Evolutionary conservation across 2,888 invertebrate genomes (phyloP), one percentile per base, ranked within the genome.

Genomic region (Stegophylla sp.): DNA sequence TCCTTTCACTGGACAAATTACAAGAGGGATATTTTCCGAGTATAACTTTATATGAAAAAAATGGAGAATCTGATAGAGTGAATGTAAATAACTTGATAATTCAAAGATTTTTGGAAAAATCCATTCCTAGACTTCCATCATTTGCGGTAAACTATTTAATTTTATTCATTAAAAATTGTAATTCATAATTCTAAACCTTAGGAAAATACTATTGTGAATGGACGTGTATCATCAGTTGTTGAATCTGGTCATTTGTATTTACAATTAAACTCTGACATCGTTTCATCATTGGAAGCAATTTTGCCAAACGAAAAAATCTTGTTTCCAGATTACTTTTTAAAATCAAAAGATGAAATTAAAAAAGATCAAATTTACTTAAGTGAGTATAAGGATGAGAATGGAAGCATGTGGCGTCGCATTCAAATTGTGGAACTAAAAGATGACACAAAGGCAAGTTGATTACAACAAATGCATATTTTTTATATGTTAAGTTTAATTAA

Each of bases 11-110:
- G 12, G 79, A 79, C 51, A 48, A 20, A 23, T 17, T 79, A 13
- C 61, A 61, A 48, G 28, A 69, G n/a, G 59, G 56, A 23, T 28
- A n/a, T 41, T 3, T 34, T 5, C 34, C 59, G 17, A 79, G 48
- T 13, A 15, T 79, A 5, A 79, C 79, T 34, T 79, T 79, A 13
- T 79, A 63, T 71, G 79, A 79, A 34, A 79, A 23, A n/a, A 41
- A 28, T 17, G 41, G 17, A 28, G 4, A 3, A 9, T 53, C 26
- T 51, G 34, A 75, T 34, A 63, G 45, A 51, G 15, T 69, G 5
- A 79, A 79, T 79, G 79, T 79, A 17, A 79, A 79, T 59, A 41
- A 79, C 15, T 45, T 71, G 51, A 79, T 79, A 17, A 61, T 79
- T 13, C 20, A 69, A 63, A 61, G 34, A 45, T 71, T 79, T 61